These are phyloP conservation scores for Drosophila multiciliata DNA, from an alignment of 2,888 invertebrate species.

Conservation along the genomic window DNA sequence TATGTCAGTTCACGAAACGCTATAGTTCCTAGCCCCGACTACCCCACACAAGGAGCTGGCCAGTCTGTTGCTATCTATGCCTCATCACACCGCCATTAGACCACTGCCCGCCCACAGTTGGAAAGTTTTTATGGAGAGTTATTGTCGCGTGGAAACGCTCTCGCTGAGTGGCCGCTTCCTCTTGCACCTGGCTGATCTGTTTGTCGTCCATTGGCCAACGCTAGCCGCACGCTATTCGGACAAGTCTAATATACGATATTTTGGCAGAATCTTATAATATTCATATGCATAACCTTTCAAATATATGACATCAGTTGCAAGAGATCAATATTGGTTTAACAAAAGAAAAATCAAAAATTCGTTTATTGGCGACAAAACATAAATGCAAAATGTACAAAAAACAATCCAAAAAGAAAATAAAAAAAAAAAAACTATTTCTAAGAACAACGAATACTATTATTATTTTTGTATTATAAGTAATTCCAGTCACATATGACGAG, in stretches of 20 bases:
- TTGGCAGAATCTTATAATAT: slow-evolving; percentile 89
- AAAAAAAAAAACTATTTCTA: not conserved
- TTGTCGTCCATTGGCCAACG: slow-evolving; percentile 97
- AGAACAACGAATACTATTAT: not conserved
- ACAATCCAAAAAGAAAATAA: not conserved
- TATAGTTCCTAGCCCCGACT: no score
- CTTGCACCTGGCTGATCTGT: slow-evolving; percentile 92
- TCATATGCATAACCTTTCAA: slow-evolving; percentile 33
- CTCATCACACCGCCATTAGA: no score
- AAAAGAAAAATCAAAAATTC: not conserved
- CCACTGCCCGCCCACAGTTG: no score
- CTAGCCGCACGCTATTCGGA: slow-evolving; percentile 85
- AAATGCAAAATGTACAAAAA: not conserved
- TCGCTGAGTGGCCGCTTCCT: slow-evolving; percentile 93
- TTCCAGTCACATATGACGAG: not conserved
- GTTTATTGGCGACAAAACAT: not conserved
- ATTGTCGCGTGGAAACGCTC: slow-evolving; percentile 88
- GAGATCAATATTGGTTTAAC: not conserved
- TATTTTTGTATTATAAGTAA: not conserved
- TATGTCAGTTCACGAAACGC: slow-evolving; percentile 14
- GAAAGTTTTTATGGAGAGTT: slow-evolving; percentile 87
- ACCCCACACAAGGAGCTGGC: no score
- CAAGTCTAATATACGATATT: slow-evolving; percentile 88
- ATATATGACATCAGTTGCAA: not conserved
- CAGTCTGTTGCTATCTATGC: no score